A percentile compares a stretch with the other conserved stretches of the same genome.
phyloP scores from a whole-genome alignment of 2,888 invertebrate genomes.

The Agrotis segetum region DNA sequence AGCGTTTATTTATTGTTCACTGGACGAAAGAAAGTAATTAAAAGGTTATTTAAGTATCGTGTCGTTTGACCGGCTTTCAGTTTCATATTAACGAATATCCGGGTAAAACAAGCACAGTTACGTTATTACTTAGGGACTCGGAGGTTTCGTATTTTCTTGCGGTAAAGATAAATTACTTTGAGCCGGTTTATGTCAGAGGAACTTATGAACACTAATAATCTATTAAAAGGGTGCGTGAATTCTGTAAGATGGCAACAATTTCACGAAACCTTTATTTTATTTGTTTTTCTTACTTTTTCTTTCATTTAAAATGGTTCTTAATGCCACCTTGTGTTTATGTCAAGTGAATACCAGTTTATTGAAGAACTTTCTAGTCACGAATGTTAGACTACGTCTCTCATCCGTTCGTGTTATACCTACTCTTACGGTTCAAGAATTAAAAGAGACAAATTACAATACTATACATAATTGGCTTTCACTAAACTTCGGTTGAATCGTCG shows the following conservation, averaged over 20 bases:
- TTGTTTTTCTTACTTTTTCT: no score
- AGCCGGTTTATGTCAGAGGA: slow-evolving; percentile 16
- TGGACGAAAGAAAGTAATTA: slow-evolving; percentile 6
- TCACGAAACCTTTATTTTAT: no score
- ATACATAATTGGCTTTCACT: background rate
- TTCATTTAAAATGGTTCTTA: no score
- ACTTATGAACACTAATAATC: slow-evolving; percentile 3
- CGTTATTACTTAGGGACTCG: background rate
- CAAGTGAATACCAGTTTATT: background rate
- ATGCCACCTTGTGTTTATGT: slow-evolving; percentile 10
- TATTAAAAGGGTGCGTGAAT: no score
- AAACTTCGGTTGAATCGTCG: background rate
- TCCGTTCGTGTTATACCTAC: no score
- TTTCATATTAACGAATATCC: background rate
- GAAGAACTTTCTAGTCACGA: background rate
- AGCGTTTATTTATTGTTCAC: background rate
- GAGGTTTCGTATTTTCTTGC: slow-evolving; percentile 8
- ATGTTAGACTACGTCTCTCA: background rate
- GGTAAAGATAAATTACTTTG: no score
- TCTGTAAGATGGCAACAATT: no score
- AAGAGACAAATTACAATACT: background rate
- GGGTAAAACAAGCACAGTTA: background rate
- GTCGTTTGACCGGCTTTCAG: background rate
- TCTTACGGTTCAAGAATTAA: background rate
- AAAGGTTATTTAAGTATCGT: background rate